phyloP scores from a whole-genome alignment of 2,113 vertebrate genomes.

The Neopipo cinnamomea region DNA sequence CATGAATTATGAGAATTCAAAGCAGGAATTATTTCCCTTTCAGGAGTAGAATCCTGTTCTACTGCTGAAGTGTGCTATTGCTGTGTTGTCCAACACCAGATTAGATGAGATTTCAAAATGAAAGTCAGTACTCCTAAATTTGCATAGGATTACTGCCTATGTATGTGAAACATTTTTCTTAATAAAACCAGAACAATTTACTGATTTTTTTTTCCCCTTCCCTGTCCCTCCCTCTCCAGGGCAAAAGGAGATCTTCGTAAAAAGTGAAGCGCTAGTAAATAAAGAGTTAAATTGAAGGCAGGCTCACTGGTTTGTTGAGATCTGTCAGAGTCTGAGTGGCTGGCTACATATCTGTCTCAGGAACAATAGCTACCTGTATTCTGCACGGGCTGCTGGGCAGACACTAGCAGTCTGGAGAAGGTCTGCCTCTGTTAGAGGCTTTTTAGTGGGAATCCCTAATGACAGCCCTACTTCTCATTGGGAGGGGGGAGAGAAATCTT shows the following conservation, averaged over 20 bases:
- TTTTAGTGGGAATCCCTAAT: constrained; percentile 76
- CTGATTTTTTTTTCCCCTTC: background rate
- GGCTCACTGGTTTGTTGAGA: constrained; percentile 81
- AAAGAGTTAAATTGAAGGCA: constrained; percentile 81
- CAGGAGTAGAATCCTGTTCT: background rate
- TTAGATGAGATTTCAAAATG: constrained; percentile 3
- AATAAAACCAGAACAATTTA: background rate
- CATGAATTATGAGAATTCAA: background rate
- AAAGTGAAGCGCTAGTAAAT: constrained; percentile 71
- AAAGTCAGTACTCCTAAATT: background rate
- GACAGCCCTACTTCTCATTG: constrained; percentile 71
- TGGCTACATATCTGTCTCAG: constrained; percentile 83
- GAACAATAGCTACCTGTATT: constrained; percentile 87
- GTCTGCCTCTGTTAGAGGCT: constrained; percentile 72
- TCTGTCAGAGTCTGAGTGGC: constrained; percentile 82
- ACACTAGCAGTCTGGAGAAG: constrained; percentile 72
- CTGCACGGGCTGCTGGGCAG: constrained; percentile 78
- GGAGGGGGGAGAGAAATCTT: constrained; percentile 15
- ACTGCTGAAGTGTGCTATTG: background rate
- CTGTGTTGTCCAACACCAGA: background rate
- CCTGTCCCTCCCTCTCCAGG: background rate
- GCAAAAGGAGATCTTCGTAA: constrained; percentile 51
- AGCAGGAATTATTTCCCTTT: background rate
- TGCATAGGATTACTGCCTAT: background rate
- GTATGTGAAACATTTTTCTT: background rate